A percentile compares a stretch with the other conserved stretches of the same genome.
phyloP scores from a whole-genome alignment of 2,888 invertebrate genomes.

The Noctuana brunneofusca region DNA sequence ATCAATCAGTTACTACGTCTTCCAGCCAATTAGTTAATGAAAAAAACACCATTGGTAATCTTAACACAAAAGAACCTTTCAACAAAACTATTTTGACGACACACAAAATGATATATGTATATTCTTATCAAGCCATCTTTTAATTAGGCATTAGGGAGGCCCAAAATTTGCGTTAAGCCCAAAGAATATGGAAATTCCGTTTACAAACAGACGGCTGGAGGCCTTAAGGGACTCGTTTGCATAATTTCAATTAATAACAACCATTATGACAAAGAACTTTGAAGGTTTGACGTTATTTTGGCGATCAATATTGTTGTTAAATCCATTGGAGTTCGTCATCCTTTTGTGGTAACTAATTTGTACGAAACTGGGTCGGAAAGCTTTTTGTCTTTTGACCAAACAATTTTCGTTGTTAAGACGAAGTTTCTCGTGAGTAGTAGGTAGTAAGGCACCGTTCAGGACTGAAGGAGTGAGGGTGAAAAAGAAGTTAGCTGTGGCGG shows the following conservation, averaged over 20 bases:
- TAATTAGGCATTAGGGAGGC: conserved; percentile 27
- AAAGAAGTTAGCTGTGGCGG: too few relatives aligned
- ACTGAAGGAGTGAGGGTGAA: too few relatives aligned
- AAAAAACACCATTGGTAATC: background rate
- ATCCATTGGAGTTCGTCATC: conserved; percentile 40
- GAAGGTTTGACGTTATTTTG: conserved; percentile 36
- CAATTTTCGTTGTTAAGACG: conserved; percentile 21
- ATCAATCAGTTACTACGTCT: background rate
- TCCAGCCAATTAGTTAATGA: background rate
- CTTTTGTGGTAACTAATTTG: conserved; percentile 31
- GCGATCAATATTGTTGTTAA: conserved; percentile 55
- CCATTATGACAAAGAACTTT: conserved; percentile 58
- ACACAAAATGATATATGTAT: conserved; percentile 5
- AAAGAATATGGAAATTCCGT: conserved; percentile 39
- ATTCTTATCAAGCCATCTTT: conserved; percentile 17
- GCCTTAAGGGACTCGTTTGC: conserved; percentile 52
- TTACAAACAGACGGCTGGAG: conserved; percentile 45
- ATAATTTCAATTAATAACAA: conserved; percentile 71
- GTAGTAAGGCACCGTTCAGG: too few relatives aligned
- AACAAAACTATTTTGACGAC: background rate
- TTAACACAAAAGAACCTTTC: background rate
- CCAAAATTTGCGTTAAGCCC: conserved; percentile 29
- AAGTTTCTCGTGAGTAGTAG: too few relatives aligned
- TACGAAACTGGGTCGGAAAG: conserved; percentile 24
- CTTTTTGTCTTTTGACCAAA: conserved; percentile 33